Base-by-base conservation (phyloP, 2,113 vertebrate genomes). In the Perognathus longimembris region DNA sequence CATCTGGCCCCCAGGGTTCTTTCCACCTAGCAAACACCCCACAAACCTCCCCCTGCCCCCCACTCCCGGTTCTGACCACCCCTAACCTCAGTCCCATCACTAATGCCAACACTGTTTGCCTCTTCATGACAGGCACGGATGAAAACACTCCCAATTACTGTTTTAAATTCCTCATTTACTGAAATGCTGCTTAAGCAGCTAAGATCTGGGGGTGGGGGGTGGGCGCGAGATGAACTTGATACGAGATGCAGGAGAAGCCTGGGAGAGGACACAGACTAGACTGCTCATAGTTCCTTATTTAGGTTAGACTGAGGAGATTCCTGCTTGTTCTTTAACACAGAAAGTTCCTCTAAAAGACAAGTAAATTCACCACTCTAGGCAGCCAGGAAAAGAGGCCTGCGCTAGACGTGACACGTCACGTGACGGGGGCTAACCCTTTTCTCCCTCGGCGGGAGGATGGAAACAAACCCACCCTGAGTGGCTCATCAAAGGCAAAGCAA, bases 341-440 rank as follows among this genome's bases (percentile, higher is more conserved):
- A 42, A 11, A 4, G 8, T 20, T 78, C 59, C 71, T 21, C 10
- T 11, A 36, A 28, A 57, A 90, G 74, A 36, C 69, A 73, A 38
- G 70, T 63, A 7, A 67, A 26, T 57, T 36, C 32, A 34, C 70
- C 22, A 3, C 63, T 22, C 50, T 3, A 15, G 4, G 0, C 42
- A 12, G 14, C 15, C 36, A 5, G 12, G 50, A 11, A 10, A 30
- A 71, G 24, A 3, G 32, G 1, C 5, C 28, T 34, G 45, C 59
- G 24, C 9, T 0, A 0, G 18, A 32, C 0, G 7, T 40, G 28
- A 34, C 11, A 11, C 1, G 50, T 21, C 21, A 0, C 1, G 22
- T 0, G 1, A 0, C 3, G 0, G 20, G 18, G 12, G 26, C 40
- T 67, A 26, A 32, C 6, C 14, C 8, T 61, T 30, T 24, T 28